Conservation (phyloP, 2,888 invertebrate genomes). For the Drosophila glabriapex region DNA sequence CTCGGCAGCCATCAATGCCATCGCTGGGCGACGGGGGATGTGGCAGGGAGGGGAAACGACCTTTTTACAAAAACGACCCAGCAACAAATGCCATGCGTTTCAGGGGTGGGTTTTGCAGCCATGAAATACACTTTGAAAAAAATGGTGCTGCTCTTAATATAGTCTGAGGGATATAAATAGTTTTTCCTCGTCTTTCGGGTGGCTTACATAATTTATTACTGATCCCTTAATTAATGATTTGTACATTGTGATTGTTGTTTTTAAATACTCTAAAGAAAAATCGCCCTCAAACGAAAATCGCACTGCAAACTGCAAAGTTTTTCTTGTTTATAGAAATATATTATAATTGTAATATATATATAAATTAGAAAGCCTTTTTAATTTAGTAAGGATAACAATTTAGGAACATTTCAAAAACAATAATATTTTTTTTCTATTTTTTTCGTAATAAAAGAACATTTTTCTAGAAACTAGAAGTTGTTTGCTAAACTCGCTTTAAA, state of each 20-base stretch:
- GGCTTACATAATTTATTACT: background rate
- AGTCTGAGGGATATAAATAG: background rate
- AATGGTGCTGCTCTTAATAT: background rate
- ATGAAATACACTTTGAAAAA: conserved; percentile 35
- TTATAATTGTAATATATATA: background rate
- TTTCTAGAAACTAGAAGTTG: background rate
- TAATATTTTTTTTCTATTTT: background rate
- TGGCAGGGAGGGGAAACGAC: conserved; percentile 23
- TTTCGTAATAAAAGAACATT: background rate
- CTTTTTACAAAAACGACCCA: conserved; percentile 22
- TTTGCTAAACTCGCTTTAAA: too few relatives aligned
- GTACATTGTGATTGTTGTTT: background rate
- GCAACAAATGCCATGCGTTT: conserved; percentile 21
- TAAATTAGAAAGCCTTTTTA: too few relatives aligned
- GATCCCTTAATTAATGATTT: background rate
- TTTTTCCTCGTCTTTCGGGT: background rate
- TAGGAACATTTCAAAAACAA: too few relatives aligned
- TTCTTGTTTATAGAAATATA: background rate
- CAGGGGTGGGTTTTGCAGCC: conserved; percentile 62
- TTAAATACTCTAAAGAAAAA: background rate
- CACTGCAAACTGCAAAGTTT: background rate
- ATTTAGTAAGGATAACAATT: too few relatives aligned
- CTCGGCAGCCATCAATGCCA: conserved; percentile 59
- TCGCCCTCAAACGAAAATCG: background rate
- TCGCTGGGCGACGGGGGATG: conserved; percentile 1